These are phyloP conservation scores for Parasteatoda tepidariorum DNA, from an alignment of 1,140 invertebrate species.

Conservation along the genomic window DNA sequence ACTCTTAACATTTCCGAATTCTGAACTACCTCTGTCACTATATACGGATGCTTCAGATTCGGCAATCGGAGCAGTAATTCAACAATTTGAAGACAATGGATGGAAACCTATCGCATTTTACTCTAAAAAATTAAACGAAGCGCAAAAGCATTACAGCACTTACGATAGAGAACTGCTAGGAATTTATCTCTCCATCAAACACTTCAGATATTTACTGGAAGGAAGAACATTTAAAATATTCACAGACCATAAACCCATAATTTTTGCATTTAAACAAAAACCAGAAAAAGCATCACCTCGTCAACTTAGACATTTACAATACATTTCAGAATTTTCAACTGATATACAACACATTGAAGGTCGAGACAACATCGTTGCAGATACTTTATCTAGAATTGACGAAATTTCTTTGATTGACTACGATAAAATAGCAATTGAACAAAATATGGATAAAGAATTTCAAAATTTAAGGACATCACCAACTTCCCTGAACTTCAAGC, in stretches of 20 bases:
- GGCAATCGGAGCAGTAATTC: slow-evolving; percentile 60
- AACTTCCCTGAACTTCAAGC: not conserved
- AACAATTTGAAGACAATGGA: slow-evolving; percentile 34
- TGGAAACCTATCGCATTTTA: slow-evolving; percentile 62
- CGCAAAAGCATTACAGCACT: slow-evolving; percentile 58
- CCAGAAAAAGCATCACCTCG: slow-evolving; percentile 29
- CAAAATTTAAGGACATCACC: not conserved
- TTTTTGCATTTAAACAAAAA: slow-evolving; percentile 12
- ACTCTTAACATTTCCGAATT: slow-evolving; percentile 1
- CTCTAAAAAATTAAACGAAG: slow-evolving; percentile 51
- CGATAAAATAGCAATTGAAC: not conserved
- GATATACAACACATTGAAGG: slow-evolving; percentile 67
- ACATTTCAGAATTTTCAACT: slow-evolving; percentile 67
- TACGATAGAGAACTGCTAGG: slow-evolving; percentile 64
- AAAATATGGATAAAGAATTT: not conserved
- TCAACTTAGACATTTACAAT: slow-evolving; percentile 65
- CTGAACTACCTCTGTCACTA: slow-evolving; percentile 43
- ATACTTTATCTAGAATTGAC: slow-evolving; percentile 45
- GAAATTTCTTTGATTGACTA: slow-evolving; percentile 1
- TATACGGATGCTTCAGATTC: slow-evolving; percentile 56
- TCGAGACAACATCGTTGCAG: slow-evolving; percentile 64
- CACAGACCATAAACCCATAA: slow-evolving; percentile 66
- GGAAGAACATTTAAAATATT: slow-evolving; percentile 63
- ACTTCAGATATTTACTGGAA: slow-evolving; percentile 65
- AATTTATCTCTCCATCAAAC: slow-evolving; percentile 63